Evolutionary conservation across 2,113 vertebrate genomes (phyloP).

Genomic region (Microcebus lehilahytsara): DNA sequence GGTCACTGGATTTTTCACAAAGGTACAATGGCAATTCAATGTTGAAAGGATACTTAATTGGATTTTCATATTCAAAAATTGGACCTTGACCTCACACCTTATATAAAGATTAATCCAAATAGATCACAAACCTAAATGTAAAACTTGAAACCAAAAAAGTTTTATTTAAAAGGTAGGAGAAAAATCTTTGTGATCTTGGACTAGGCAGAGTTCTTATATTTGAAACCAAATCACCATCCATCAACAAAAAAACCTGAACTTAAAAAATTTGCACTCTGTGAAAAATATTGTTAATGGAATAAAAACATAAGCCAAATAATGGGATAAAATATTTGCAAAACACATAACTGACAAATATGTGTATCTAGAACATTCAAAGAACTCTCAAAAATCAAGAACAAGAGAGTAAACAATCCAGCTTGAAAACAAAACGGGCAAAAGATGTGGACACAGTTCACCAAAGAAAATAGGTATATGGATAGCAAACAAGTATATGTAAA

Average conservation of each 20-base stretch:
- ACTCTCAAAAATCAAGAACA: not conserved
- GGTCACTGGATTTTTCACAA: not conserved
- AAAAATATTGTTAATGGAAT: conserved; percentile 1
- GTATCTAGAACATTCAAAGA: not conserved
- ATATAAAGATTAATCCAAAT: not conserved
- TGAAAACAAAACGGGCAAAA: not conserved
- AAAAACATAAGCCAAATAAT: not conserved
- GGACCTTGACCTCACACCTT: not conserved
- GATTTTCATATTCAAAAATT: not conserved
- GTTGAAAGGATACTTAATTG: not conserved
- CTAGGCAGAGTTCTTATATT: not conserved
- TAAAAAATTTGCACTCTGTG: not conserved
- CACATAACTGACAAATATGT: not conserved
- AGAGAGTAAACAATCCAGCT: not conserved
- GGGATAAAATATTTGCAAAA: not conserved
- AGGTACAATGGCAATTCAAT: not conserved
- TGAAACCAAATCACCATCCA: not conserved
- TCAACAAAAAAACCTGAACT: not conserved
- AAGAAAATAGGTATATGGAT: conserved; percentile 1
- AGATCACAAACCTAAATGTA: not conserved
- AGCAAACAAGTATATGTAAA: not conserved
- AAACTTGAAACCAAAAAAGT: not conserved
- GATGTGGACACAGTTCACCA: not conserved
- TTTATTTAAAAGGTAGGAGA: not conserved
- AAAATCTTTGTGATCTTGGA: not conserved